A percentile compares a stretch with the other conserved stretches of the same genome.
Conservation (phyloP, 2,113 vertebrate species). For the Thamnophis sirtalis region DNA sequence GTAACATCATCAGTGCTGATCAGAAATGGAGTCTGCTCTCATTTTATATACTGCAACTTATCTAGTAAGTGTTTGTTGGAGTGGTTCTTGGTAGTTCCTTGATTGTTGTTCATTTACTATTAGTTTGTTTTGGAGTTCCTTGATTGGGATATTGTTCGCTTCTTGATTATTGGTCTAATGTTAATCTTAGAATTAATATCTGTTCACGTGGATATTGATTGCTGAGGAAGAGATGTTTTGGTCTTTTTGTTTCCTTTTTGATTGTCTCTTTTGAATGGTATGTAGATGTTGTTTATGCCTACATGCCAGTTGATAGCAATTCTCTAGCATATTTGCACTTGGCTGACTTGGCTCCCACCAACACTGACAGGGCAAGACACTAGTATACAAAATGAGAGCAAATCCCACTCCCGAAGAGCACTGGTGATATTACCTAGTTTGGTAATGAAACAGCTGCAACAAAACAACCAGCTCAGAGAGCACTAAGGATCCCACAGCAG, state of each 20-base stretch:
- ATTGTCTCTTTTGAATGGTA: neutral
- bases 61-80: too few relatives aligned
- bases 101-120: too few relatives aligned
- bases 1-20: too few relatives aligned
- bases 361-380: neutral
- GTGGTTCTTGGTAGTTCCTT: too few relatives aligned
- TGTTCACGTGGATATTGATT: neutral
- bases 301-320: neutral
- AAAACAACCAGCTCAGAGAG: neutral
- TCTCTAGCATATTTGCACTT: neutral
- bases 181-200: neutral
- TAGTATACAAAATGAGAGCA: neutral
- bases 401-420: neutral
- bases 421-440: neutral
- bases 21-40: too few relatives aligned
- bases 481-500: neutral
- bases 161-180: neutral
- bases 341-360: neutral
- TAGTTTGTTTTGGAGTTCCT: too few relatives aligned
- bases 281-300: neutral
- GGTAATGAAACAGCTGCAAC: neutral
- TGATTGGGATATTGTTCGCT: neutral
- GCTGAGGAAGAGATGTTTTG: neutral
- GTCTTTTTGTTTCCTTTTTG: neutral
- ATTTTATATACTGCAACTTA: too few relatives aligned